A percentile compares a stretch with the other conserved stretches of the same genome.
These are phyloP conservation scores for Cephus nigrinus DNA, from an alignment of 2,888 invertebrate genomes.

Conservation along the genomic window DNA sequence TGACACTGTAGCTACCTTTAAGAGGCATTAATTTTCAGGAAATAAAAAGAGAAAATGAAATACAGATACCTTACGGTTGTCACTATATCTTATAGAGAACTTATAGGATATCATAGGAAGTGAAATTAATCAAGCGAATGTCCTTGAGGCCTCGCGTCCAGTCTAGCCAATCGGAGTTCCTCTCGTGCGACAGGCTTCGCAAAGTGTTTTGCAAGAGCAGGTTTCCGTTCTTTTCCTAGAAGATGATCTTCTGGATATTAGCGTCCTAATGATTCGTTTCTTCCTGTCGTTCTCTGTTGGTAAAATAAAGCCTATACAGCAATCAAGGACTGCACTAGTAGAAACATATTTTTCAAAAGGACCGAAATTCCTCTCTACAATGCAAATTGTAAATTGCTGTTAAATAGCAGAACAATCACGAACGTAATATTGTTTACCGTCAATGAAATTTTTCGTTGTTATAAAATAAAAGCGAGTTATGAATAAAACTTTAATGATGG, in stretches of 20 bases:
- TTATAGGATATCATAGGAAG: slow-evolving; percentile 42
- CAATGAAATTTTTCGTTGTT: background rate
- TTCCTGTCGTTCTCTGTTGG: background rate
- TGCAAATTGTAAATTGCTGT: background rate
- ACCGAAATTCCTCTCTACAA: background rate
- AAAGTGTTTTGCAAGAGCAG: slow-evolving; percentile 14
- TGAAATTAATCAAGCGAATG: slow-evolving; percentile 50
- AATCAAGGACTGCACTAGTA: background rate
- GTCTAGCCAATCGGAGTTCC: slow-evolving; percentile 49
- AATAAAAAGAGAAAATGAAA: background rate
- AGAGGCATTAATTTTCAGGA: background rate
- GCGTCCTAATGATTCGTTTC: background rate
- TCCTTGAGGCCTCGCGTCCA: slow-evolving; percentile 36
- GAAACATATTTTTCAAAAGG: background rate
- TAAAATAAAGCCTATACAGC: background rate
- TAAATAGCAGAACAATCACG: background rate
- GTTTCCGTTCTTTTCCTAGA: slow-evolving; percentile 4
- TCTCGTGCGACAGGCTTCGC: slow-evolving; percentile 35
- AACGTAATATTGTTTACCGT: background rate
- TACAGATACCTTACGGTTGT: slow-evolving; percentile 6
- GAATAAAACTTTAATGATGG: slow-evolving; percentile 19
- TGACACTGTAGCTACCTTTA: background rate
- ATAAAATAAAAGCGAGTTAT: background rate
- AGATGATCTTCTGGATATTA: slow-evolving; percentile 5
- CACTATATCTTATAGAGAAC: slow-evolving; percentile 24